Percentiles rank a stretch among this genome's conserved stretches.
Evolutionary conservation across 2,888 invertebrate species (phyloP).

Genomic region (Gerosis bhagava): DNA sequence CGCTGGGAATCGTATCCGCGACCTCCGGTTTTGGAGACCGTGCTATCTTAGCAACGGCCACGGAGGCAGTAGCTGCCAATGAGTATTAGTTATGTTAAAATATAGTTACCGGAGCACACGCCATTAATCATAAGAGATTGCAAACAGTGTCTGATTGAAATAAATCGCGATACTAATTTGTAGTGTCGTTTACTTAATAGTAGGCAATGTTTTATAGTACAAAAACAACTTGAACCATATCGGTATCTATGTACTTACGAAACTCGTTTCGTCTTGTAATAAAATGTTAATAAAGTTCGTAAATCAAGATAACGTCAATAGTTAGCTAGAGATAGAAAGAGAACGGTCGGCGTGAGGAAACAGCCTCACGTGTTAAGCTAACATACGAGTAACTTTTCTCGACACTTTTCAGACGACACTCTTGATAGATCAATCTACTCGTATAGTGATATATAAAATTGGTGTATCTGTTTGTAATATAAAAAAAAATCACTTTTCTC

Average conservation of each 20-base stretch:
- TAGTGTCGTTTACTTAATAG: conserved; percentile 16
- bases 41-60: no score
- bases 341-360: conserved; percentile 52
- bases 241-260: conserved; percentile 46
- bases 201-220: conserved; percentile 16
- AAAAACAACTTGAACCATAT: conserved; percentile 32
- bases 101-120: conserved; percentile 3
- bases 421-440: not conserved
- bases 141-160: conserved; percentile 13
- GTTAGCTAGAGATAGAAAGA: conserved; percentile 64
- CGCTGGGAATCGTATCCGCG: no score
- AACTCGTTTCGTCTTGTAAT: conserved; percentile 64
- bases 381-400: no score
- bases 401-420: conserved; percentile 27
- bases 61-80: no score
- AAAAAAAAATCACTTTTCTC: no score
- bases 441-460: no score
- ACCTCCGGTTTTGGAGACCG: no score
- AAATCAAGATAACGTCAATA: conserved; percentile 79
- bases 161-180: conserved; percentile 11
- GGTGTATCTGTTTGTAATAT: no score
- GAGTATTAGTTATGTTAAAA: no score
- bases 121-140: conserved; percentile 13
- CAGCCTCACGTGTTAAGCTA: conserved; percentile 55
- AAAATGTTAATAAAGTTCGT: conserved; percentile 76